These are phyloP conservation scores for Thermophis baileyi DNA, from an alignment of 2,113 vertebrate species.

Conservation along the genomic window DNA sequence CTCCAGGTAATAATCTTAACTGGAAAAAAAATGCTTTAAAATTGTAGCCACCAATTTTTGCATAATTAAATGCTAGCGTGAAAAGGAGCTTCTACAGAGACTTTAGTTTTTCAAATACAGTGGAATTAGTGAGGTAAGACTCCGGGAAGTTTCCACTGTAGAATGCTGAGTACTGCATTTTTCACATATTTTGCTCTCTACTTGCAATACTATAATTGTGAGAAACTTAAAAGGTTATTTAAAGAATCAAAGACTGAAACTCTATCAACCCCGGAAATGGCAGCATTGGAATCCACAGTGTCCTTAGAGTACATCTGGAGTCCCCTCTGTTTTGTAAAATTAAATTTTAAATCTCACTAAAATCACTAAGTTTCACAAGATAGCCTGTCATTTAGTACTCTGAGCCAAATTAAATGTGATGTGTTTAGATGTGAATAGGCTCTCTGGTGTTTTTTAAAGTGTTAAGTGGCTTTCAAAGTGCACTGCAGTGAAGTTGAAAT, in stretches of 20 bases:
- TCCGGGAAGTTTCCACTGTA: neutral
- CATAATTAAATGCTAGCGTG: constrained; percentile 25
- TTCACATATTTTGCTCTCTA: neutral
- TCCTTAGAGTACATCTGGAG: neutral
- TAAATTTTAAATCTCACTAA: neutral
- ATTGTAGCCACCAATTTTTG: neutral
- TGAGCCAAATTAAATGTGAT: neutral
- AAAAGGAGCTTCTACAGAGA: constrained; percentile 11
- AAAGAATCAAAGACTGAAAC: neutral
- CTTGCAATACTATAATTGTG: neutral
- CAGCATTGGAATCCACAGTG: neutral
- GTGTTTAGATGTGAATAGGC: neutral
- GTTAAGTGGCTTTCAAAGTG: neutral
- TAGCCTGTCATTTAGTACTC: too few species aligned
- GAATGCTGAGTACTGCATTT: neutral
- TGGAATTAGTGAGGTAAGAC: neutral
- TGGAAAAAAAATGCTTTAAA: constrained; percentile 32
- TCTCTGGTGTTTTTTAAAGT: neutral
- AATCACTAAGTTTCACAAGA: neutral
- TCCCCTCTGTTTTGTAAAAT: neutral
- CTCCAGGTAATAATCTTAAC: constrained; percentile 36
- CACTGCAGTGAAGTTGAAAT: neutral
- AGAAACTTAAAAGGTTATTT: neutral
- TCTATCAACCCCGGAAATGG: neutral
- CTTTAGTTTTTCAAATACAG: constrained; percentile 15